Conservation (phyloP, 2,888 invertebrate genomes). For the Agonum fuliginosum region DNA sequence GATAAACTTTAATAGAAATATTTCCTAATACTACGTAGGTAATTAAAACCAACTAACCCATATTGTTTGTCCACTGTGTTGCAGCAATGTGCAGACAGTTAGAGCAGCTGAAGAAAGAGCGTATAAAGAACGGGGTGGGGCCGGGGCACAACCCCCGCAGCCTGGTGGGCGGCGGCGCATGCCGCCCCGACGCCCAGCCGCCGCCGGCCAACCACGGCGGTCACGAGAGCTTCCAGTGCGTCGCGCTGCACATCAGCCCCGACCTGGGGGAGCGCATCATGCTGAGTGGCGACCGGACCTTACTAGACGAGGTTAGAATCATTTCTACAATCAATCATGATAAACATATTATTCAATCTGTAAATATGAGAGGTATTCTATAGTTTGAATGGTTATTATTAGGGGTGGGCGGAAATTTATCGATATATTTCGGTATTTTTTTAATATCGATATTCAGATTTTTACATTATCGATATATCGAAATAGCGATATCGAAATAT, state of each 20-base stretch:
- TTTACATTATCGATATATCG: too few species aligned
- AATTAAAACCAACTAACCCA: neutral
- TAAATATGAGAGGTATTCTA: too few species aligned
- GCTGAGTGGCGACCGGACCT: conserved; percentile 85
- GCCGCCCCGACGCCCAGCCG: conserved; percentile 66
- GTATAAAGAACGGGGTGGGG: conserved; percentile 76
- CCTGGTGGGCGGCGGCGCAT: conserved; percentile 62
- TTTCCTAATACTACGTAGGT: too few species aligned
- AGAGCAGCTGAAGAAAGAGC: conserved; percentile 83
- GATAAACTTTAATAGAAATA: too few species aligned
- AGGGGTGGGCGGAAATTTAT: too few species aligned
- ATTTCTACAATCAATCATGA: neutral
- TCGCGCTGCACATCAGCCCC: conserved; percentile 87
- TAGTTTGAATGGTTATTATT: too few species aligned
- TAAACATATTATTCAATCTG: too few species aligned
- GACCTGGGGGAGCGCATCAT: conserved; percentile 88
- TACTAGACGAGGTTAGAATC: conserved; percentile 78
- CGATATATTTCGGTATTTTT: too few species aligned
- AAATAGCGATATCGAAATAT: too few species aligned
- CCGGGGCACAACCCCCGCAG: conserved; percentile 61
- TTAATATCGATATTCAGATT: too few species aligned
- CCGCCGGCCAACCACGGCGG: conserved; percentile 64
- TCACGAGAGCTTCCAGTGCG: conserved; percentile 81
- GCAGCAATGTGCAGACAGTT: conserved; percentile 84
- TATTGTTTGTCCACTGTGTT: conserved; percentile 62